Evolutionary conservation across 1,140 invertebrate species (phyloP).

Genomic region (Mya arenaria): DNA sequence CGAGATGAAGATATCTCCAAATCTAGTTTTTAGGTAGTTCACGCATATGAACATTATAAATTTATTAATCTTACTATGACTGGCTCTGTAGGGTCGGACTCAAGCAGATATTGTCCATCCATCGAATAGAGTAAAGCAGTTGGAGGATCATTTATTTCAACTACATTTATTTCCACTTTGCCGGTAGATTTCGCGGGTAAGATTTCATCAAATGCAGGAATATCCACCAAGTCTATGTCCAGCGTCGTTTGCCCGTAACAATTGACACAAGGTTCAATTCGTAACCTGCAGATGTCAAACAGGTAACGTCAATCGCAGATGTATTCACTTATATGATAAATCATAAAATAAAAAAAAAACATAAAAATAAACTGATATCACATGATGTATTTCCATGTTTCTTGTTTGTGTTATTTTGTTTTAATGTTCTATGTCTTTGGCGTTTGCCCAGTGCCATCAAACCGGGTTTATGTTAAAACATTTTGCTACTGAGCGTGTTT

Average conservation of each 20-base stretch:
- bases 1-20: not conserved
- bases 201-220: slow-evolving; percentile 4
- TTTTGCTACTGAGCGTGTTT: too few species aligned
- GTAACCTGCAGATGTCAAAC: slow-evolving; percentile 3
- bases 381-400: too few species aligned
- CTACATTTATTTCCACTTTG: not conserved
- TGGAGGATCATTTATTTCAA: slow-evolving; percentile 32
- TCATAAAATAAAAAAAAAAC: too few species aligned
- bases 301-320: too few species aligned
- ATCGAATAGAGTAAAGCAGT: not conserved
- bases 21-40: not conserved
- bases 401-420: too few species aligned
- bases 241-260: slow-evolving; percentile 2
- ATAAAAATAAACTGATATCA: too few species aligned
- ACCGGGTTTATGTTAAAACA: too few species aligned
- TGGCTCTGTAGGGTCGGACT: slow-evolving; percentile 9
- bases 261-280: not conserved
- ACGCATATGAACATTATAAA: not conserved
- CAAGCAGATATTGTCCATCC: slow-evolving; percentile 1
- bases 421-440: too few species aligned
- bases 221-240: not conserved
- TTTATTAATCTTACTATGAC: slow-evolving; percentile 1
- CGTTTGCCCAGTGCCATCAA: too few species aligned
- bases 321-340: too few species aligned
- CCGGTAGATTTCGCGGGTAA: not conserved